Conservation (phyloP, 2,797 vertebrate genomes). For the Peromyscus eremicus region DNA sequence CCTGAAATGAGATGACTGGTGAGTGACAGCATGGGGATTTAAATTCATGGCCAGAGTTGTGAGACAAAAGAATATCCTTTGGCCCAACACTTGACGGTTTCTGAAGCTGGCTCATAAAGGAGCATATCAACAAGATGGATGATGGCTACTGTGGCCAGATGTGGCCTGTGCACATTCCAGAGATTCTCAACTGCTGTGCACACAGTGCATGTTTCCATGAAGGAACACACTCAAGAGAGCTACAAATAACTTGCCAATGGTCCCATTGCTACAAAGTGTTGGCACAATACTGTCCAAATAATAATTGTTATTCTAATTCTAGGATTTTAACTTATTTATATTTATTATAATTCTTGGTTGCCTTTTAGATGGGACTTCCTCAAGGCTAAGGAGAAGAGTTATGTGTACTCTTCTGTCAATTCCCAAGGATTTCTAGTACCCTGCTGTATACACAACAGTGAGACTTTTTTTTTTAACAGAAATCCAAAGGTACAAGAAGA, state of each 20-base stretch:
- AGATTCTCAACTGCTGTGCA: background rate
- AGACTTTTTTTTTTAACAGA: background rate
- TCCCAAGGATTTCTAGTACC: background rate
- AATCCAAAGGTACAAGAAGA: background rate
- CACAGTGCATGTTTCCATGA: background rate
- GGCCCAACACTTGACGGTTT: background rate
- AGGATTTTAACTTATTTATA: background rate
- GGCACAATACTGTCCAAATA: background rate
- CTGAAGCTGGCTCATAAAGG: background rate
- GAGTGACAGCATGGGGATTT: background rate
- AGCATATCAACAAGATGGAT: background rate
- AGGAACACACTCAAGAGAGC: background rate
- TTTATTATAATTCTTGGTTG: background rate
- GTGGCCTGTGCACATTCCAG: rapidly evolving
- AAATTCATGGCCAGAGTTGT: background rate
- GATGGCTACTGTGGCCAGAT: background rate
- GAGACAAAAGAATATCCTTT: background rate
- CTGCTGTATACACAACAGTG: background rate
- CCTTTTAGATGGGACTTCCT: background rate
- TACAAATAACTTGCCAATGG: background rate
- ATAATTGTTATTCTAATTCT: background rate
- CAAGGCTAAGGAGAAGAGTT: background rate
- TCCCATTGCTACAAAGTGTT: background rate
- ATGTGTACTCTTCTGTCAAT: background rate
- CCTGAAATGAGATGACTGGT: background rate